Evolutionary conservation across 2,888 invertebrate species (phyloP).

Genomic region (Pogonocherus hispidulus): DNA sequence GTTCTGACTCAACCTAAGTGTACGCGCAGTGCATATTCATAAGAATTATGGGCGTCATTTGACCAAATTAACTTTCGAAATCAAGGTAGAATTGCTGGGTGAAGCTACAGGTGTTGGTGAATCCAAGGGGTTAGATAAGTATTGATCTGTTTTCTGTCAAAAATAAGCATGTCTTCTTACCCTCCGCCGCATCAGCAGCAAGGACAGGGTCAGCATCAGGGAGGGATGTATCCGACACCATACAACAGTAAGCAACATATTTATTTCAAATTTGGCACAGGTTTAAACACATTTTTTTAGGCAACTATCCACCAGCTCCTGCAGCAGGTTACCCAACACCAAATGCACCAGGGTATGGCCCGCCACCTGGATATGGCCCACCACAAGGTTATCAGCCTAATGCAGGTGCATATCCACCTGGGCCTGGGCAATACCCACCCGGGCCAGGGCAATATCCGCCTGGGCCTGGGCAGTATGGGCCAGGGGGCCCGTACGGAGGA

Average conservation of each 20-base stretch:
- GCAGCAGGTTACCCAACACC: constrained; percentile 53
- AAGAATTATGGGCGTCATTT: constrained; percentile 4
- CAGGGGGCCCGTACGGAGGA: constrained; percentile 43
- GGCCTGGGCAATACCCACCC: constrained; percentile 54
- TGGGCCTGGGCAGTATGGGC: constrained; percentile 40
- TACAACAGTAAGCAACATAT: constrained; percentile 51
- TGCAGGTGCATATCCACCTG: constrained; percentile 55
- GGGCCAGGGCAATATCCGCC: constrained; percentile 51
- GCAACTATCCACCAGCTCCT: constrained; percentile 53
- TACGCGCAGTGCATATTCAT: constrained; percentile 15
- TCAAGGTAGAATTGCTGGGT: neutral
- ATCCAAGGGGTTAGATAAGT: constrained; percentile 17
- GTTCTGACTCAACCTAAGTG: constrained; percentile 8
- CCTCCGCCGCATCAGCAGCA: constrained; percentile 44
- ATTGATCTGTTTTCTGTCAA: constrained; percentile 26
- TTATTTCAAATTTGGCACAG: no score
- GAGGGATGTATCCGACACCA: constrained; percentile 60
- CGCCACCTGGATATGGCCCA: constrained; percentile 53
- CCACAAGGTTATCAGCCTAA: constrained; percentile 55
- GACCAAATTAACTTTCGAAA: neutral
- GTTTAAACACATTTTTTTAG: no score
- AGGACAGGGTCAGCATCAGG: constrained; percentile 67
- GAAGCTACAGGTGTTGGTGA: constrained; percentile 7
- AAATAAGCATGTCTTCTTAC: constrained; percentile 47
- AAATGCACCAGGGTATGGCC: constrained; percentile 57